Conservation (phyloP, 1,140 invertebrate genomes). For the Ridgeia piscesae region DNA sequence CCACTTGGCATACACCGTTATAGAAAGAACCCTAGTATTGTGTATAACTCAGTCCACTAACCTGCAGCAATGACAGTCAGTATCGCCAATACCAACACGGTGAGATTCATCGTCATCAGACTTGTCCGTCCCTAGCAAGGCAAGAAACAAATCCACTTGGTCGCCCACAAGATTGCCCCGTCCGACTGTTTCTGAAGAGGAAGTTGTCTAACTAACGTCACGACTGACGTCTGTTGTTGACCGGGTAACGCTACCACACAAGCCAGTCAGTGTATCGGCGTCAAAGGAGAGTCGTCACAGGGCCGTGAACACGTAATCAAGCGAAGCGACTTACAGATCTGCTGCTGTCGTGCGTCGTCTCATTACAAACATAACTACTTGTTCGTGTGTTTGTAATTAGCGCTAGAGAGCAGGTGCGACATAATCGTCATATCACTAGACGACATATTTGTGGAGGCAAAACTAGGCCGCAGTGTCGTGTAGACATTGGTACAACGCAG, state of each 20-base stretch:
- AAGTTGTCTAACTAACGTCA: background rate
- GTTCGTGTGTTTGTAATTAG: no score
- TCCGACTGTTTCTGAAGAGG: background rate
- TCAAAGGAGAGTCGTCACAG: background rate
- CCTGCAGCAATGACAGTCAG: background rate
- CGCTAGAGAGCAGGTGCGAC: no score
- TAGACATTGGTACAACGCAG: background rate
- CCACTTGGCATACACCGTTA: background rate
- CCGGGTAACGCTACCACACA: constrained; percentile 1
- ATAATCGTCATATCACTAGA: background rate
- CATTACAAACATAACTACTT: no score
- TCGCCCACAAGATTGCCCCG: background rate
- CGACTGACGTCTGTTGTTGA: background rate
- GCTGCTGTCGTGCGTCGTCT: background rate
- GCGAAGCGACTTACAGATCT: background rate
- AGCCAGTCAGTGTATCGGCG: background rate
- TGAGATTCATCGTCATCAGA: background rate
- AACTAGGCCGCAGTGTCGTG: background rate
- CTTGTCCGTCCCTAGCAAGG: background rate
- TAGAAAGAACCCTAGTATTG: background rate
- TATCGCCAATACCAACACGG: background rate
- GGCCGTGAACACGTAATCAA: background rate
- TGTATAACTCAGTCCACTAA: background rate
- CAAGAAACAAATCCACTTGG: background rate
- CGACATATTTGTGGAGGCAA: background rate